Percentiles rank a stretch among this genome's conserved stretches.
Conservation (phyloP, 1,140 invertebrate species). For the Papilio aristodemus region DNA sequence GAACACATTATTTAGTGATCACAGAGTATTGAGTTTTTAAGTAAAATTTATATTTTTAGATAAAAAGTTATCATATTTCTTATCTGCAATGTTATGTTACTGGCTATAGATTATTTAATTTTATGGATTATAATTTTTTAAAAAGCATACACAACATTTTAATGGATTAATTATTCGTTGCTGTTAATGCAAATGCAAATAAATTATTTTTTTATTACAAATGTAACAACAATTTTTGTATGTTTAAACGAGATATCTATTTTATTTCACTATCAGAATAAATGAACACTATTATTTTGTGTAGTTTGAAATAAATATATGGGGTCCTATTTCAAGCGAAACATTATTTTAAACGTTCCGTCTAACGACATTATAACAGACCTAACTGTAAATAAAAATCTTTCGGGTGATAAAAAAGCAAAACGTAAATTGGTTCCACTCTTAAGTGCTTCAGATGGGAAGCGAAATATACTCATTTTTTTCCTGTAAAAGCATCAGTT, state of each 20-base stretch:
- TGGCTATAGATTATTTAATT: neutral
- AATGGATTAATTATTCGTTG: slow-evolving; percentile 6
- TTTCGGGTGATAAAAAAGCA: slow-evolving; percentile 42
- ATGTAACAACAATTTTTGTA: neutral
- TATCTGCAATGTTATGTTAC: neutral
- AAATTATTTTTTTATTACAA: neutral
- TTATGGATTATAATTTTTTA: slow-evolving; percentile 2
- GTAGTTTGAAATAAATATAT: no score
- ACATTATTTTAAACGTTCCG: slow-evolving; percentile 30
- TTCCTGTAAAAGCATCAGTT: slow-evolving; percentile 64
- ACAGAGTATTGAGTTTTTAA: no score
- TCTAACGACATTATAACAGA: slow-evolving; percentile 43
- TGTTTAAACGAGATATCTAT: no score
- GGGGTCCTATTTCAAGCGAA: slow-evolving; percentile 25
- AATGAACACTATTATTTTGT: no score
- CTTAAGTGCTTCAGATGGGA: slow-evolving; percentile 60
- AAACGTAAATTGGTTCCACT: slow-evolving; percentile 35
- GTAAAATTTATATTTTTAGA: neutral
- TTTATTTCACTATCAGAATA: no score
- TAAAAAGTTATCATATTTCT: neutral
- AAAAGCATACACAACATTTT: neutral
- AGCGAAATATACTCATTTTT: slow-evolving; percentile 52
- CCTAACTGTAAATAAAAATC: slow-evolving; percentile 49
- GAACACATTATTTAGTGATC: no score
- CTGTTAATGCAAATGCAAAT: neutral